A percentile compares a stretch with the other conserved stretches of the same genome.
These are phyloP conservation scores for Centropyge bicolor DNA, from an alignment of 2,797 vertebrate genomes.

Conservation along the genomic window DNA sequence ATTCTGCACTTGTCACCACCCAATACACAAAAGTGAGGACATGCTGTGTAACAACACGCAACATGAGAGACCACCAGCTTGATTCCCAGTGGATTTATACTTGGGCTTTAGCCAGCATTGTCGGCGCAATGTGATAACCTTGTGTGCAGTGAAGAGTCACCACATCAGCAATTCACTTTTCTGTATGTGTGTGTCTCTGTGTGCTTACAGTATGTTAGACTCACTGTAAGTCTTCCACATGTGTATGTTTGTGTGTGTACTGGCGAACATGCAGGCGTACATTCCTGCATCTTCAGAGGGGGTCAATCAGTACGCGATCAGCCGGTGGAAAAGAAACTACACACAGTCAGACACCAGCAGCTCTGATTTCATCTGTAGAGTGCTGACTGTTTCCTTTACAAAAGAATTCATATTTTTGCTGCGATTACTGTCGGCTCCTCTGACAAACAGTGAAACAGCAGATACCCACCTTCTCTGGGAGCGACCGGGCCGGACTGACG, in stretches of 20 bases:
- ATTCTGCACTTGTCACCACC: not conserved
- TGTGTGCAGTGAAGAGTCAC: slow-evolving; percentile 34
- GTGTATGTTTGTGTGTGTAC: slow-evolving; percentile 24
- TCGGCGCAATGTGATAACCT: slow-evolving; percentile 71
- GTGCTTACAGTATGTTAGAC: not conserved
- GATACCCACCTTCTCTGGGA: slow-evolving; percentile 79
- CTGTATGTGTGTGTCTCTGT: not conserved
- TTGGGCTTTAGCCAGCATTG: slow-evolving; percentile 49
- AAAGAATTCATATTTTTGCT: slow-evolving; percentile 47
- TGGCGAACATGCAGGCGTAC: not conserved
- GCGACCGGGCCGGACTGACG: slow-evolving; percentile 86
- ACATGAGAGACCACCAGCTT: slow-evolving; percentile 32
- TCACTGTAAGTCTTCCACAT: slow-evolving; percentile 21
- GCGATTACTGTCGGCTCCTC: slow-evolving; percentile 21
- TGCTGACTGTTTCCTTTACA: slow-evolving; percentile 50
- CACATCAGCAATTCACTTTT: slow-evolving; percentile 66
- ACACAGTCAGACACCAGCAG: slow-evolving; percentile 24
- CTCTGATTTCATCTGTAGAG: slow-evolving; percentile 55
- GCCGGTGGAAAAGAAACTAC: slow-evolving; percentile 5
- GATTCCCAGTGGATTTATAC: slow-evolving; percentile 39
- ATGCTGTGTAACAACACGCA: slow-evolving; percentile 1
- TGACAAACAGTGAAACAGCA: slow-evolving; percentile 18
- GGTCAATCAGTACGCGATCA: slow-evolving; percentile 48
- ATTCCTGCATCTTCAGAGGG: not conserved
- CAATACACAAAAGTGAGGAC: not conserved